Percentiles rank a stretch among this genome's conserved stretches.
These are phyloP conservation scores for Salvelinus fontinalis DNA, from an alignment of 2,113 vertebrate genomes.

Conservation along the genomic window DNA sequence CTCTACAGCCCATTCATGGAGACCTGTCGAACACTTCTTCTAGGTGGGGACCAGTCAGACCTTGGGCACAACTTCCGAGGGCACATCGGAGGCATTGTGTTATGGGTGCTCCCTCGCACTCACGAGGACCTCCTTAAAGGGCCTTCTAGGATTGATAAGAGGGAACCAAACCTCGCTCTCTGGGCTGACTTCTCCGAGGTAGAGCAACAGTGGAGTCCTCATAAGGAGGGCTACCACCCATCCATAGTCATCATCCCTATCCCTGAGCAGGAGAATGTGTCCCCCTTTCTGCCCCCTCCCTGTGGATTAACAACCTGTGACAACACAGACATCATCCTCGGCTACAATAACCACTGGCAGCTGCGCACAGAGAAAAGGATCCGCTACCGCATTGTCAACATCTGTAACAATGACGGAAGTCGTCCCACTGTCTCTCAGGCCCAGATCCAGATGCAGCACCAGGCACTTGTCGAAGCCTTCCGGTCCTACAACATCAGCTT, in stretches of 20 bases:
- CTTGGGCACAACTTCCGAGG: conserved; percentile 80
- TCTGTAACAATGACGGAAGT: conserved; percentile 75
- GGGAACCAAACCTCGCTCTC: conserved; percentile 57
- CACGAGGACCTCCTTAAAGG: conserved; percentile 76
- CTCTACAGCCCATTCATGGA: conserved; percentile 90
- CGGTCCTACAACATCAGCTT: conserved; percentile 88
- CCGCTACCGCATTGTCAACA: conserved; percentile 87
- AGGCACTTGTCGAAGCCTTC: conserved; percentile 81
- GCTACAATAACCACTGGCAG: conserved; percentile 86
- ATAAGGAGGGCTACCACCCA: conserved; percentile 78
- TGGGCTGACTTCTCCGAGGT: conserved; percentile 72
- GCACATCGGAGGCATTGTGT: conserved; percentile 75
- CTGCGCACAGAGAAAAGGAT: conserved; percentile 80
- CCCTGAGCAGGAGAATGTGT: conserved; percentile 70
- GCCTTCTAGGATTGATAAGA: conserved; percentile 41
- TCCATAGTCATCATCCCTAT: conserved; percentile 67
- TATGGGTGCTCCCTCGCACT: conserved; percentile 77
- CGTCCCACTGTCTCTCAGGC: conserved; percentile 79
- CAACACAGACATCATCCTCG: conserved; percentile 83
- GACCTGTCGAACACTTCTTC: conserved; percentile 84
- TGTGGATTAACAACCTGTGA: conserved; percentile 90
- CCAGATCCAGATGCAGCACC: conserved; percentile 85
- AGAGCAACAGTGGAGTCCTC: conserved; percentile 77
- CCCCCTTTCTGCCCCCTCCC: conserved; percentile 75
- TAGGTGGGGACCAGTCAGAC: conserved; percentile 85